Evolutionary conservation across 2,113 vertebrate species (phyloP).

Genomic region (Pituophis catenifer): DNA sequence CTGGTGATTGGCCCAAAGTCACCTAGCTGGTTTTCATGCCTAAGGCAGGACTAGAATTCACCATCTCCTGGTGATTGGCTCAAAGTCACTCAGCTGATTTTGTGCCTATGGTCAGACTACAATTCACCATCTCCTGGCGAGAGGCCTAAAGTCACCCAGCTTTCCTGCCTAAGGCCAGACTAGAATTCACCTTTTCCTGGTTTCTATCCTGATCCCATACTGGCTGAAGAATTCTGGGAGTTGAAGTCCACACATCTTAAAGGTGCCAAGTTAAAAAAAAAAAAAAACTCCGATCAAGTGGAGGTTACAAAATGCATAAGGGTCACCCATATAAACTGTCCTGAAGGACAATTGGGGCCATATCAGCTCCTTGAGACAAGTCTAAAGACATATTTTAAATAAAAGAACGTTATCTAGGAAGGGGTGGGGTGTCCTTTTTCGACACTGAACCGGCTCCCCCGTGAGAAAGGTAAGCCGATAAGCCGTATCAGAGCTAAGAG

Average conservation of each 20-base stretch:
- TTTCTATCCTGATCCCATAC: background rate
- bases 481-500: background rate
- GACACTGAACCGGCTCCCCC: background rate
- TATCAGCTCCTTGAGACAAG: background rate
- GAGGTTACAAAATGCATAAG: background rate
- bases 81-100: no score
- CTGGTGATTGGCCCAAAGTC: no score
- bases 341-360: background rate
- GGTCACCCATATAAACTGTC: no score
- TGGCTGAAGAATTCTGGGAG: background rate
- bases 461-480: background rate
- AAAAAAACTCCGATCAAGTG: background rate
- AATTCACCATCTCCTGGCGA: rapidly evolving
- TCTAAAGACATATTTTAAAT: background rate
- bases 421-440: background rate
- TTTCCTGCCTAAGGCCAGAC: background rate
- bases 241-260: background rate
- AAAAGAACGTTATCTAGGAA: background rate
- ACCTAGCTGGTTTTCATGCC: no score
- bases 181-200: background rate
- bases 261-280: background rate
- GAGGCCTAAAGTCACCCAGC: background rate
- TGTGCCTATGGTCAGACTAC: rapidly evolving
- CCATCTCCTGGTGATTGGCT: no score
- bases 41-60: no score